phyloP scores from a whole-genome alignment of 2,888 invertebrate species.

The Dioctria linearis region DNA sequence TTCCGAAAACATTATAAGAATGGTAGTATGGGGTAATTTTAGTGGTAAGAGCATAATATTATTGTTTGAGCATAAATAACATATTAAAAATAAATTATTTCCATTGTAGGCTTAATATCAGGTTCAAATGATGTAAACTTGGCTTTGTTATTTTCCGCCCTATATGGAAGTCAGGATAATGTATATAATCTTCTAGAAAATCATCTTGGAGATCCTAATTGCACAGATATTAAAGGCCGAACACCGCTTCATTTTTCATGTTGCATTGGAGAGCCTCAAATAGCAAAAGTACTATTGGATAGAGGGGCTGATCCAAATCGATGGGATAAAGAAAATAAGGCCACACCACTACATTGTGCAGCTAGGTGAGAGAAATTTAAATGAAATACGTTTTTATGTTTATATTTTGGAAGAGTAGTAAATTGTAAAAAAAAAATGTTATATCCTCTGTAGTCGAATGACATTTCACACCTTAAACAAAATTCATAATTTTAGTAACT shows the following conservation, averaged over 20 bases:
- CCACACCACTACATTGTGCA: slow-evolving; percentile 85
- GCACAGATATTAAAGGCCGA: slow-evolving; percentile 78
- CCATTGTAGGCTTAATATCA: slow-evolving; percentile 62
- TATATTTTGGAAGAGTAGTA: background rate
- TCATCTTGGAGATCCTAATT: slow-evolving; percentile 75
- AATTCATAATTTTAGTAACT: no score
- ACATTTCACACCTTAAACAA: no score
- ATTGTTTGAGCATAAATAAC: background rate
- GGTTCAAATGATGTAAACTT: slow-evolving; percentile 67
- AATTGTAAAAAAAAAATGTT: background rate
- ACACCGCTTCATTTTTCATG: slow-evolving; percentile 86
- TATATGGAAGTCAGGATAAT: slow-evolving; percentile 66
- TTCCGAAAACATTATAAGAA: slow-evolving; percentile 63
- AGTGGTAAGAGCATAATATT: slow-evolving; percentile 61
- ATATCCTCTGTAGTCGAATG: no score
- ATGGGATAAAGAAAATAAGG: slow-evolving; percentile 81
- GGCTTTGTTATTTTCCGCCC: slow-evolving; percentile 67
- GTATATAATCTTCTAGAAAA: slow-evolving; percentile 65
- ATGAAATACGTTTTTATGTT: slow-evolving; percentile 15
- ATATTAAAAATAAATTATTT: background rate
- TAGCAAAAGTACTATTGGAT: slow-evolving; percentile 79
- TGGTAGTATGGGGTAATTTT: slow-evolving; percentile 65
- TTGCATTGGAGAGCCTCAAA: slow-evolving; percentile 81
- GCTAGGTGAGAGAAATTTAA: slow-evolving; percentile 72
- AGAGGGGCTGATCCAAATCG: slow-evolving; percentile 79